Base-by-base conservation (phyloP, 2,888 invertebrate genomes). In the Leptinotarsa haldemani region DNA sequence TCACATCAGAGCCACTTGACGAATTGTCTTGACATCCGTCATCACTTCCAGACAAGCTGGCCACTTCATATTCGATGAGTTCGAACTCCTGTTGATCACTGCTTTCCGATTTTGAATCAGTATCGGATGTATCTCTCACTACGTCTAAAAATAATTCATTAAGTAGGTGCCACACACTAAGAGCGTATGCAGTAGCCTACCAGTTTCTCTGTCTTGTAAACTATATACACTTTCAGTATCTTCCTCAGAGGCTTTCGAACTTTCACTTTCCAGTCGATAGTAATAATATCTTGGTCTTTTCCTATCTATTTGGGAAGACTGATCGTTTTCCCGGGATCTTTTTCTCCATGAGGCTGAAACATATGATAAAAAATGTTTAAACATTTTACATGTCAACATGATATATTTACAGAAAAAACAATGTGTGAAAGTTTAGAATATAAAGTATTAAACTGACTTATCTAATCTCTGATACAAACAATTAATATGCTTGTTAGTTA, bases 191-290 rank as follows among this genome's bases (percentile, higher is more conserved):
- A 77, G 77, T 73, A 74, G 76, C 86, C 86, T 89, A 93, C 93
- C 93, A 82, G 93, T 93, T 86, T 92, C 92, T 81, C 89, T 89
- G 52, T 88, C 92, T 82, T 93, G 93, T 20, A 92, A 86, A 82
- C 92, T 93, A 81, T 89, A 88, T 9, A 92, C 87, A 46, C 91
- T 92, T 81, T 93, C 93, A 13, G 88, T 87, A 68, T 89, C 89
- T 70, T 85, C 85, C 68, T 79, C 80, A 0, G 83, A 80, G 4
- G 76, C 80, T 66, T 79, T 75, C 0, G 88, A 87, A 65, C 88
- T 88, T 81, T 89, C 89, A 71, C 88, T 88, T 75, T 87, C 88
- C 71, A 89, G 80, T 3, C 84, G 83, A 73, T 82, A 84, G 82
- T 87, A 83, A 73, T 81, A 82, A 20, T 65, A 65, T 48, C 82